Evolutionary conservation across 2,113 vertebrate genomes (phyloP).

Genomic region (Antennarius striatus): DNA sequence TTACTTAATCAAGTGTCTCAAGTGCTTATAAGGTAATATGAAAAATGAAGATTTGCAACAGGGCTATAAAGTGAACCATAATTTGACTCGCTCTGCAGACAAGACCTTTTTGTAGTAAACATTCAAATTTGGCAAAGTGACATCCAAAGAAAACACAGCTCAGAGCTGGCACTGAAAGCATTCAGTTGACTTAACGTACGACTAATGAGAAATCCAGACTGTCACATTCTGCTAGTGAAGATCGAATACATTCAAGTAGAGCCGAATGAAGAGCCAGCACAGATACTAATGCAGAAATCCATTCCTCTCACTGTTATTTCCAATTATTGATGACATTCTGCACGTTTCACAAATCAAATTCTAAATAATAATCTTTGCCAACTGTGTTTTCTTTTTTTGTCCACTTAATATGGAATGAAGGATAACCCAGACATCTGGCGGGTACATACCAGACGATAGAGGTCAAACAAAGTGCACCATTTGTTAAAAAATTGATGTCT

Average conservation of each 20-base stretch:
- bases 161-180: slow-evolving; percentile 6
- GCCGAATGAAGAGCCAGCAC: not conserved
- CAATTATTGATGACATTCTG: not conserved
- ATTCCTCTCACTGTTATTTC: not conserved
- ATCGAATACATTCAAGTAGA: slow-evolving; percentile 34
- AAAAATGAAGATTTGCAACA: slow-evolving; percentile 5
- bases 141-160: not conserved
- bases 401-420: not conserved
- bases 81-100: not conserved
- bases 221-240: slow-evolving; percentile 10
- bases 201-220: not conserved
- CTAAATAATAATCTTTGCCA: not conserved
- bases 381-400: too few species aligned
- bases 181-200: not conserved
- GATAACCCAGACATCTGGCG: not conserved
- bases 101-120: not conserved
- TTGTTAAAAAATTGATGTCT: slow-evolving; percentile 9
- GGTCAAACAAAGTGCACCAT: not conserved
- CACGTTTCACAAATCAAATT: not conserved
- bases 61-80: slow-evolving; percentile 1
- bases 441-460: not conserved
- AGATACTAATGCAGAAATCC: not conserved
- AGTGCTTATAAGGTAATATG: slow-evolving; percentile 18
- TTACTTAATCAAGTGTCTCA: slow-evolving; percentile 29
- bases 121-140: slow-evolving; percentile 10